These are phyloP conservation scores for Trichomalopsis sarcophagae DNA, from an alignment of 1,140 invertebrate genomes.

Conservation along the genomic window DNA sequence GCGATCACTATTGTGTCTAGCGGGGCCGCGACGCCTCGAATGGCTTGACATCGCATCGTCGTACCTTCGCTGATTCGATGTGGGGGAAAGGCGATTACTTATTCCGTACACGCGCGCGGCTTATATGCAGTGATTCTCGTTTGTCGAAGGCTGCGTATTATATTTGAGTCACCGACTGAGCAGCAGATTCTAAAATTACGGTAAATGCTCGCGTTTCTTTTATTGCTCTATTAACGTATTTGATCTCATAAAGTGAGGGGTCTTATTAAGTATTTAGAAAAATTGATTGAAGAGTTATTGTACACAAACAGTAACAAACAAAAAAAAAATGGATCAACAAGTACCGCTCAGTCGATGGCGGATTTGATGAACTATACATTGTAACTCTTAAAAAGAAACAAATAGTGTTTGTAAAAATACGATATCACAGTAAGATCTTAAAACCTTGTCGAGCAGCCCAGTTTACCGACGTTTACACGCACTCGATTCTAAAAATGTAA, in stretches of 20 bases:
- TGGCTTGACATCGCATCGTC: not conserved
- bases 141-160: not conserved
- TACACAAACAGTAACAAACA: not conserved
- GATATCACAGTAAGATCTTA: conserved; percentile 9
- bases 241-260: not conserved
- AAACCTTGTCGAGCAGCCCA: not conserved
- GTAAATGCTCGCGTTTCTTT: not conserved
- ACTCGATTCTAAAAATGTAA: not conserved
- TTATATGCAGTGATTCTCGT: too few species aligned
- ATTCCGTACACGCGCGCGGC: too few species aligned
- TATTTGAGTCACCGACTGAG: not conserved
- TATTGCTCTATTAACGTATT: not conserved
- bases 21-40: conserved; percentile 3
- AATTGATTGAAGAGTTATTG: not conserved
- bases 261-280: not conserved
- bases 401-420: not conserved
- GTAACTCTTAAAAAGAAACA: conserved; percentile 4
- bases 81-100: conserved; percentile 1
- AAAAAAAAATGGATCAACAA: not conserved
- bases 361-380: not conserved
- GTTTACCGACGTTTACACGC: not conserved
- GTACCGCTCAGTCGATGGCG: not conserved
- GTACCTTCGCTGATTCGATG: not conserved
- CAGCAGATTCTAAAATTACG: not conserved
- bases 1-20: not conserved